Conservation (phyloP, 92 coral and sea anemone genomes). For the Micromussa lordhowensis region DNA sequence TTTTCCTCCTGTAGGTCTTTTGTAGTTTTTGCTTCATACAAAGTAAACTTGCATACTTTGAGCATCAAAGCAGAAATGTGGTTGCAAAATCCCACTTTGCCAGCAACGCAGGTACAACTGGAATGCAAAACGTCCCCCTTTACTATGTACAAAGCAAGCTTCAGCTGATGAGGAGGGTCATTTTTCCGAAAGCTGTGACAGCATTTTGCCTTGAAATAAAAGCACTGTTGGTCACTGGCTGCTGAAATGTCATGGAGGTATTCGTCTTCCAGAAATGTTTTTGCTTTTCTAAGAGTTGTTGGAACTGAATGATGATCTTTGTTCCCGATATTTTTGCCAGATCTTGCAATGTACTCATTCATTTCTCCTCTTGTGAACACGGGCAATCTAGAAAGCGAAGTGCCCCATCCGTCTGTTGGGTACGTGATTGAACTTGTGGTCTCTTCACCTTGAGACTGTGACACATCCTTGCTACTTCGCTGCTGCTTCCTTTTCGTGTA, state of each 20-base stretch:
- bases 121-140: conserved; percentile 50
- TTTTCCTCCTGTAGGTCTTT: too few relatives aligned
- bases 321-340: conserved; percentile 35
- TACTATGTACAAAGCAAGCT: conserved; percentile 53
- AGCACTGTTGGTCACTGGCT: conserved; percentile 49
- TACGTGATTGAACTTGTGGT: not conserved
- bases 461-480: not conserved
- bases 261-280: conserved; percentile 67
- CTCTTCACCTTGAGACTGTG: not conserved
- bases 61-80: conserved; percentile 53
- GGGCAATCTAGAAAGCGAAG: conserved; percentile 19
- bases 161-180: conserved; percentile 50
- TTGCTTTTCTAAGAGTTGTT: conserved; percentile 55
- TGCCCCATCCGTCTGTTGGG: conserved; percentile 20
- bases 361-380: conserved; percentile 29
- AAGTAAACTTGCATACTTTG: conserved; percentile 55
- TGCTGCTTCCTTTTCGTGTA: conserved; percentile 26
- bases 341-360: conserved; percentile 14
- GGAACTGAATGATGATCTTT: conserved; percentile 58
- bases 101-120: conserved; percentile 63
- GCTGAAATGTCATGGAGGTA: conserved; percentile 52
- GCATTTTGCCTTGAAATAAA: conserved; percentile 55
- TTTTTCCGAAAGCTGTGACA: conserved; percentile 54
- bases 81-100: conserved; percentile 63
- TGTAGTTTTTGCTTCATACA: conserved; percentile 33